A percentile compares a stretch with the other conserved stretches of the same genome.
These are phyloP conservation scores for Periparus ater DNA, from an alignment of 2,797 vertebrate genomes.

Conservation along the genomic window DNA sequence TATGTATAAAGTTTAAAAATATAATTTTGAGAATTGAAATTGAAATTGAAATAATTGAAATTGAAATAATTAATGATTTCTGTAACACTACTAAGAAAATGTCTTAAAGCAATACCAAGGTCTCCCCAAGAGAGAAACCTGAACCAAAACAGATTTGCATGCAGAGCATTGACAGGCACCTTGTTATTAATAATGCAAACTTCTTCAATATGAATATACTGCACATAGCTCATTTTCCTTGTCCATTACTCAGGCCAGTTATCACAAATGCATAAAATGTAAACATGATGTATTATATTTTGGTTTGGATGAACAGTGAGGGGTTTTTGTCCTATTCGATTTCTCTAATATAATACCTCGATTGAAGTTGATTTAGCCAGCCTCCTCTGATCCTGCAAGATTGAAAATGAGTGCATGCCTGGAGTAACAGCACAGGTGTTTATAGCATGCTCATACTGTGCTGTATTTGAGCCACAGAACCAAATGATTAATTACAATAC, in stretches of 20 bases:
- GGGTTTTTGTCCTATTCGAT: not conserved
- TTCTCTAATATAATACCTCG: slow-evolving; percentile 24
- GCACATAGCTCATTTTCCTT: slow-evolving; percentile 69
- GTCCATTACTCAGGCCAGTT: slow-evolving; percentile 56
- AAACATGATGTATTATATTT: slow-evolving; percentile 48
- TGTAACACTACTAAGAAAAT: not conserved
- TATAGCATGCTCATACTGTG: not conserved
- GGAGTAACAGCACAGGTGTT: not conserved
- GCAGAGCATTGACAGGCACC: slow-evolving; percentile 41
- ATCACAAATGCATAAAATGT: slow-evolving; percentile 70
- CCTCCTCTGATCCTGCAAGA: not conserved
- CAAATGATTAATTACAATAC: not conserved
- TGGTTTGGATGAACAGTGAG: slow-evolving; percentile 19
- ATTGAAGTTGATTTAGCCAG: slow-evolving; percentile 7
- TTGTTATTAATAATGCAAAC: slow-evolving; percentile 74
- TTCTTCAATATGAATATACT: slow-evolving; percentile 65
- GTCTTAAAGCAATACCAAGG: slow-evolving; percentile 36
- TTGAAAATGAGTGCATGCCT: not conserved
- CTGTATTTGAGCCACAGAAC: not conserved
- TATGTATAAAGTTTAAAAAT: not conserved
- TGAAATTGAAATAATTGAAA: not conserved
- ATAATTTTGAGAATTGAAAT: not conserved
- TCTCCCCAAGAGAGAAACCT: not conserved
- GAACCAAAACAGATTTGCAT: slow-evolving; percentile 69
- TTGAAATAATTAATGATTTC: slow-evolving; percentile 20